phyloP scores from a whole-genome alignment of 2,888 invertebrate species.

The Saturnia japonica region DNA sequence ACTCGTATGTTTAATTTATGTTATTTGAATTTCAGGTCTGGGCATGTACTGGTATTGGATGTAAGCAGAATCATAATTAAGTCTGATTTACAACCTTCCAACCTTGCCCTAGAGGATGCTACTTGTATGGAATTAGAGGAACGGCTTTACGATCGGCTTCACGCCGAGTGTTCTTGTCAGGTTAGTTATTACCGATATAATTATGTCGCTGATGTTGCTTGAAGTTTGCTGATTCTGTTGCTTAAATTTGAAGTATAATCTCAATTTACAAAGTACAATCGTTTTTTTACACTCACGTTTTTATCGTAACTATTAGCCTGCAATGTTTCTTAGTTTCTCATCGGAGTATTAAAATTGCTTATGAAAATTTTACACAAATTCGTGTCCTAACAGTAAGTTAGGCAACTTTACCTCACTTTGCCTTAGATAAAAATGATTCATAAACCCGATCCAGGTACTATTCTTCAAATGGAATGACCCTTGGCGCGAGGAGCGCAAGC shows the following conservation, averaged over 20 bases:
- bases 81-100: slow-evolving; percentile 87
- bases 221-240: no score
- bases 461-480: slow-evolving; percentile 84
- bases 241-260: no score
- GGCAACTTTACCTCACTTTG: not conserved
- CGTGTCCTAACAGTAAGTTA: no score
- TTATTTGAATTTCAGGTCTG: slow-evolving; percentile 72
- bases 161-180: slow-evolving; percentile 87
- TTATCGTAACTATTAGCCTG: not conserved
- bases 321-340: not conserved
- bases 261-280: no score
- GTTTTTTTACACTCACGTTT: no score
- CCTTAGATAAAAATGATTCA: not conserved
- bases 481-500: slow-evolving; percentile 87
- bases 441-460: slow-evolving; percentile 50
- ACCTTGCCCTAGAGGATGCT: slow-evolving; percentile 86
- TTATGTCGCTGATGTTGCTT: no score
- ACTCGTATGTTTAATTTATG: not conserved
- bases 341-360: not conserved
- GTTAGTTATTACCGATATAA: slow-evolving; percentile 45
- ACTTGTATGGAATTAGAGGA: slow-evolving; percentile 93
- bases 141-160: slow-evolving; percentile 88
- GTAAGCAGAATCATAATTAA: slow-evolving; percentile 85
- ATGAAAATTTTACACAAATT: not conserved
- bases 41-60: slow-evolving; percentile 87